A percentile compares a stretch with the other conserved stretches of the same genome.
Conservation (phyloP, 2,113 vertebrate species). For the Athene cunicularia region DNA sequence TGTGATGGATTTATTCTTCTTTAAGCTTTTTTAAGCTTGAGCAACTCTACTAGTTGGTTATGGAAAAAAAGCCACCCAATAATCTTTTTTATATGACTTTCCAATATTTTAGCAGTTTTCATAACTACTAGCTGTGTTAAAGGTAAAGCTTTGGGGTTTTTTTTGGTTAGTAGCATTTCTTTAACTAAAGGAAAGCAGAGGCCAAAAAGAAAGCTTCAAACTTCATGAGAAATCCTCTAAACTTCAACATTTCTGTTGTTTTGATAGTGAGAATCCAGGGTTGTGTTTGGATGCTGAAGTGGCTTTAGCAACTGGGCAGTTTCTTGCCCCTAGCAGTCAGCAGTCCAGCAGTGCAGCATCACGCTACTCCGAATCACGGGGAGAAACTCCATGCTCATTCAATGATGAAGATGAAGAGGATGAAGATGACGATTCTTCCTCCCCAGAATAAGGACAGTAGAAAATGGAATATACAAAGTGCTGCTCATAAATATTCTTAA, state of each 20-base stretch:
- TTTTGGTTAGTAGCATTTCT: not conserved
- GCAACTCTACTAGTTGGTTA: not conserved
- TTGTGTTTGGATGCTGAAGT: conserved; percentile 79
- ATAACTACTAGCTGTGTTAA: not conserved
- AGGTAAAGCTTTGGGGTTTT: not conserved
- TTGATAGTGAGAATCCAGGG: conserved; percentile 73
- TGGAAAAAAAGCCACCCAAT: not conserved
- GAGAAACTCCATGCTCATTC: conserved; percentile 85
- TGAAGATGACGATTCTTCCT: conserved; percentile 82
- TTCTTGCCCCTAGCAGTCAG: conserved; percentile 74
- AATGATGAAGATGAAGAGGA: conserved; percentile 86
- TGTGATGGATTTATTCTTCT: not conserved
- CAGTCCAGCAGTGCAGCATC: conserved; percentile 81
- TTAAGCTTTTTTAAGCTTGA: not conserved
- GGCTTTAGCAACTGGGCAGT: conserved; percentile 77
- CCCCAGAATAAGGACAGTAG: conserved; percentile 78
- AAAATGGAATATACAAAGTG: conserved; percentile 16
- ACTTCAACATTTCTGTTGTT: conserved; percentile 35
- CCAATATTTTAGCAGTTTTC: not conserved
- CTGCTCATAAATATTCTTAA: conserved; percentile 57
- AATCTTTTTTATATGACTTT: not conserved
- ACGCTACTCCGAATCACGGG: conserved; percentile 80
- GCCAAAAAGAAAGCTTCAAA: not conserved
- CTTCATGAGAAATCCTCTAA: not conserved
- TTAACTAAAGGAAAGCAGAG: not conserved